These are phyloP conservation scores for Drosophila azteca DNA, from an alignment of 1,140 invertebrate species.

Conservation along the genomic window DNA sequence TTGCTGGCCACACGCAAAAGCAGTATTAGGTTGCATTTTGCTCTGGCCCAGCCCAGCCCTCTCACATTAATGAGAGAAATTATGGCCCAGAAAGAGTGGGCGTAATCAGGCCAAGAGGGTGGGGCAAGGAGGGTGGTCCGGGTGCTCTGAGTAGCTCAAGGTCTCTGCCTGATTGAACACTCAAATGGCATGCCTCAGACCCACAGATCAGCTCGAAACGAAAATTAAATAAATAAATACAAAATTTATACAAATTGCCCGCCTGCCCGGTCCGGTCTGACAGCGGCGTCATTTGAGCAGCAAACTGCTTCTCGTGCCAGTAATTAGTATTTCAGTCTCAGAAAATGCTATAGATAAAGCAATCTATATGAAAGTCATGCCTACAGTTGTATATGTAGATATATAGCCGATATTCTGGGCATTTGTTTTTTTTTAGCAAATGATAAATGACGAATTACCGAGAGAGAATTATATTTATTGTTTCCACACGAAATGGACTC, in stretches of 20 bases:
- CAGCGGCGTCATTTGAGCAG: conserved; percentile 31
- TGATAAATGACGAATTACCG: neutral
- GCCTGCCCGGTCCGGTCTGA: neutral
- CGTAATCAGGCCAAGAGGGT: neutral
- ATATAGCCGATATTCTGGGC: neutral
- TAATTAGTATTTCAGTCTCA: conserved; percentile 62
- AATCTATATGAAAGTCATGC: too few relatives aligned
- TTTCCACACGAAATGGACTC: neutral
- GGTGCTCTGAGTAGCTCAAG: too few relatives aligned
- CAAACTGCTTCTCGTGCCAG: conserved; percentile 24
- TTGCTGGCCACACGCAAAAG: conserved; percentile 65
- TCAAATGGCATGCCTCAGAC: conserved; percentile 25
- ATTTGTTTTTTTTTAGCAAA: neutral
- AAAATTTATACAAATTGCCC: conserved; percentile 38
- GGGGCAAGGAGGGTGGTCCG: too few relatives aligned
- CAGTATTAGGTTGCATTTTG: conserved; percentile 67
- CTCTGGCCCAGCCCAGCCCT: conserved; percentile 14
- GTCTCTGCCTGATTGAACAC: neutral
- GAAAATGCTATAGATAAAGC: conserved; percentile 7
- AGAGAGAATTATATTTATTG: neutral
- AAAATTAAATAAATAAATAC: conserved; percentile 33
- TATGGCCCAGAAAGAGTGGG: conserved; percentile 21
- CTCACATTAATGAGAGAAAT: conserved; percentile 39
- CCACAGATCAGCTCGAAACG: conserved; percentile 25
- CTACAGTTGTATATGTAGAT: neutral